Evolutionary conservation across 2,797 vertebrate species (phyloP).

Genomic region (Galago senegalensis): DNA sequence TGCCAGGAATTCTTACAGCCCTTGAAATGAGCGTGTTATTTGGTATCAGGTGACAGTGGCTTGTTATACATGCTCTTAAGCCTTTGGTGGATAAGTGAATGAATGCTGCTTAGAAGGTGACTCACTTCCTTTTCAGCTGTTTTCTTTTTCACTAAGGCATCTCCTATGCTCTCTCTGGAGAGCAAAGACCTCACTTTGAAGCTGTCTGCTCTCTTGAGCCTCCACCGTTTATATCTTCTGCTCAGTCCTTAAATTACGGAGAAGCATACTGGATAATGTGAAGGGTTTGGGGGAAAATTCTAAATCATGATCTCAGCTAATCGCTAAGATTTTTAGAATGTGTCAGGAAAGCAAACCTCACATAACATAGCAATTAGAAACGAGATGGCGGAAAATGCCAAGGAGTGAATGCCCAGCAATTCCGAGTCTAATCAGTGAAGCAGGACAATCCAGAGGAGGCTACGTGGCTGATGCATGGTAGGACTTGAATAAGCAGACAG

Average conservation of each 20-base stretch:
- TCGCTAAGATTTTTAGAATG: constrained; percentile 26
- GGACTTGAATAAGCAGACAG: not conserved
- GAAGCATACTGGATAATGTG: not conserved
- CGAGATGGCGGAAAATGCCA: not conserved
- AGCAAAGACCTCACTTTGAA: not conserved
- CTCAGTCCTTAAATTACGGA: not conserved
- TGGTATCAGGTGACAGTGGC: not conserved
- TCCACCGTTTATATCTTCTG: not conserved
- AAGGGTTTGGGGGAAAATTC: not conserved
- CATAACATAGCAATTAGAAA: not conserved
- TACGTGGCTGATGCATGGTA: not conserved
- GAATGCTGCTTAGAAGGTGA: constrained; percentile 15
- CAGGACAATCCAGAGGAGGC: not conserved
- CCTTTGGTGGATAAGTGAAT: not conserved
- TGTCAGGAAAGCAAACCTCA: constrained; percentile 3
- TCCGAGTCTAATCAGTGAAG: not conserved
- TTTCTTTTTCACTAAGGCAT: constrained; percentile 26
- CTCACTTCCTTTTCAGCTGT: not conserved
- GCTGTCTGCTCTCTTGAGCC: not conserved
- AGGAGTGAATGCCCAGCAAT: not conserved
- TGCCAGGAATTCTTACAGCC: not conserved
- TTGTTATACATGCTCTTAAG: not conserved
- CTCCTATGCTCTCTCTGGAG: not conserved
- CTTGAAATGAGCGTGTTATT: not conserved
- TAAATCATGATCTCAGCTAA: not conserved